phyloP scores from a whole-genome alignment of 2,797 vertebrate species.

The Eremophila alpestris region DNA sequence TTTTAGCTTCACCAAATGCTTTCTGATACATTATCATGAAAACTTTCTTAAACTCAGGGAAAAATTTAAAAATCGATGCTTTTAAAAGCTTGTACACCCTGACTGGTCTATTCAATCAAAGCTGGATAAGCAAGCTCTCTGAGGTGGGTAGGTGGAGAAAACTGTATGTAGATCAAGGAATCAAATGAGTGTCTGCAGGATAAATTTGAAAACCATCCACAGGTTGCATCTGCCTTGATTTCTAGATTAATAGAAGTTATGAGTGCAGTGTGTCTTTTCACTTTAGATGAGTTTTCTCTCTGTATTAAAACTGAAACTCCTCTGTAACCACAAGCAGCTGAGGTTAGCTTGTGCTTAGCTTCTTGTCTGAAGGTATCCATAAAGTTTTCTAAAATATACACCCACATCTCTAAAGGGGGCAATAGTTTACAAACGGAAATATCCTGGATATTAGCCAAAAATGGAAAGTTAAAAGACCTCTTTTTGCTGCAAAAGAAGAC shows the following conservation, averaged over 20 bases:
- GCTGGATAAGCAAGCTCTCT: neutral
- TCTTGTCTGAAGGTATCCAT: neutral
- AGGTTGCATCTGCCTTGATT: neutral
- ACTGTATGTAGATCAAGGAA: neutral
- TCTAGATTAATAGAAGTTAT: neutral
- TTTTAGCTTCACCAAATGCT: neutral
- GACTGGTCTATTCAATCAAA: neutral
- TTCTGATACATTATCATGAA: neutral
- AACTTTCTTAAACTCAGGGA: neutral
- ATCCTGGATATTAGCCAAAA: neutral
- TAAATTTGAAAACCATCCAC: neutral
- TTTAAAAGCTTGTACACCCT: neutral
- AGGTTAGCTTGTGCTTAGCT: neutral
- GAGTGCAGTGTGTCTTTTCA: accelerated
- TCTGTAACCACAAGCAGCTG: neutral
- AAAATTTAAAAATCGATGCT: neutral
- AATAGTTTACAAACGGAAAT: neutral
- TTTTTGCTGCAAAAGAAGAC: neutral
- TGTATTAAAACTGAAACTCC: neutral
- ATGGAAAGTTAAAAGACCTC: neutral
- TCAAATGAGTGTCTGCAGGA: neutral
- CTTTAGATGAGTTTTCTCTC: neutral
- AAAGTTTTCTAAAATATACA: neutral
- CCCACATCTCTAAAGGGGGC: accelerated
- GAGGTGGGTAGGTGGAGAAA: neutral